Evolutionary conservation across 1,140 invertebrate species (phyloP).

Genomic region (Sesamia nonagrioides): DNA sequence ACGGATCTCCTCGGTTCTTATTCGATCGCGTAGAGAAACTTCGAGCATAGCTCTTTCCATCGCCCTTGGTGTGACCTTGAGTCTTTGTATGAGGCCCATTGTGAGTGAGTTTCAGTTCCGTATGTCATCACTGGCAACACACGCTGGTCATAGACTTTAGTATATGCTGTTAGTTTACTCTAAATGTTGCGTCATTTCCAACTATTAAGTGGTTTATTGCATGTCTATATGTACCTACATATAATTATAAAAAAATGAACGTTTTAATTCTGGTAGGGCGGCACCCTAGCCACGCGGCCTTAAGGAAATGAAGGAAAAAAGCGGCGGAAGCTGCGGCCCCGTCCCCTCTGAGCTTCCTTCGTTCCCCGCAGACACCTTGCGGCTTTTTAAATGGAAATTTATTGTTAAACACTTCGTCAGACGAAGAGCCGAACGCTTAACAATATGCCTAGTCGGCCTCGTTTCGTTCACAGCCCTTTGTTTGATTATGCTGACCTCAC

Average conservation of each 20-base stretch:
- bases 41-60: too few relatives aligned
- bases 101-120: too few relatives aligned
- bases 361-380: constrained; percentile 67
- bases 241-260: constrained; percentile 74
- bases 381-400: constrained; percentile 87
- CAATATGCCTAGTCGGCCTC: constrained; percentile 72
- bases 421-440: constrained; percentile 65
- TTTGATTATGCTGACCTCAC: constrained; percentile 50
- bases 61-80: too few relatives aligned
- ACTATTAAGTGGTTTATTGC: constrained; percentile 39
- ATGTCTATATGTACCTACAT: constrained; percentile 52
- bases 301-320: constrained; percentile 86
- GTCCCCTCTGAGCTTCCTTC: constrained; percentile 41
- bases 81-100: too few relatives aligned
- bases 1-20: too few relatives aligned
- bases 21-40: too few relatives aligned
- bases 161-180: not conserved
- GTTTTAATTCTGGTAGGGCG: constrained; percentile 81
- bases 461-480: constrained; percentile 57
- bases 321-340: constrained; percentile 76
- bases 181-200: constrained; percentile 13
- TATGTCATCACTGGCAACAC: too few relatives aligned
- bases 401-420: constrained; percentile 86
- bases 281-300: constrained; percentile 75
- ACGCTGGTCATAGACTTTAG: too few relatives aligned